Evolutionary conservation across 1,140 invertebrate species (phyloP).

Genomic region (Babylonia areolata): DNA sequence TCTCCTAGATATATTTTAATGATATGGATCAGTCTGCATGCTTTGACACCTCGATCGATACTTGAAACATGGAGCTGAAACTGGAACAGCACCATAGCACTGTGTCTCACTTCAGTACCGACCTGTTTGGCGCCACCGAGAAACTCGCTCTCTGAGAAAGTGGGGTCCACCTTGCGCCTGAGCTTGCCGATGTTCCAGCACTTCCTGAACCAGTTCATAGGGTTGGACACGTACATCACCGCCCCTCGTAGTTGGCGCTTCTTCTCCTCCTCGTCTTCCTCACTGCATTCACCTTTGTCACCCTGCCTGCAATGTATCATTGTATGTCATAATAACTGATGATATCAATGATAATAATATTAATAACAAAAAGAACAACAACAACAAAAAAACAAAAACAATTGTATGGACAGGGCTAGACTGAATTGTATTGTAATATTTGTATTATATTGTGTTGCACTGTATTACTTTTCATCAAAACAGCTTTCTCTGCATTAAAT

Average conservation of each 20-base stretch:
- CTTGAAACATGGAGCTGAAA: no score
- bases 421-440: no score
- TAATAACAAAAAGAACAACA: no score
- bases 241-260: not conserved
- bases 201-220: conserved; percentile 5
- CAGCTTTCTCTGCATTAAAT: no score
- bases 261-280: conserved; percentile 1
- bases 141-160: not conserved
- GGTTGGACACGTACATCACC: conserved; percentile 19
- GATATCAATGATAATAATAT: no score
- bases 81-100: not conserved
- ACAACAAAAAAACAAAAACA: no score
- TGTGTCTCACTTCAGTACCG: not conserved
- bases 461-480: no score
- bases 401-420: no score
- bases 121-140: conserved; percentile 1
- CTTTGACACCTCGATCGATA: not conserved
- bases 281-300: not conserved
- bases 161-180: not conserved
- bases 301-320: not conserved
- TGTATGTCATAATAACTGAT: no score
- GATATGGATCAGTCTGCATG: no score
- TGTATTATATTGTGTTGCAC: no score
- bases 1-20: no score
- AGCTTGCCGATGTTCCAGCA: not conserved